Base-by-base conservation (phyloP, 2,888 invertebrate genomes). In the Altica lythri region DNA sequence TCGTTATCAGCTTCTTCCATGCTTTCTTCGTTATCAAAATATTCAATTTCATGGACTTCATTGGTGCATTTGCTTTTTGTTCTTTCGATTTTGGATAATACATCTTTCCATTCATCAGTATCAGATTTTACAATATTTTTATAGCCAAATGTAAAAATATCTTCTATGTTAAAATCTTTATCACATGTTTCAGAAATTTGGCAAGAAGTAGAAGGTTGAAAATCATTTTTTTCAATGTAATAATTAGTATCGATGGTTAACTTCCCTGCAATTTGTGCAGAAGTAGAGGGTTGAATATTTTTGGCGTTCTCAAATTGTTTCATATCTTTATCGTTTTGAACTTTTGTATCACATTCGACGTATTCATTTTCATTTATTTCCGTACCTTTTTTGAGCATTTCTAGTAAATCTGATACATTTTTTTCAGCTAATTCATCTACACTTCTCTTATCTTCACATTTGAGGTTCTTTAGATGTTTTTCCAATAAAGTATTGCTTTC, bases 111-210 rank as follows among this genome's bases (percentile, higher is more conserved):
- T 50, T 65, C 57, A n/a, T 43, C 47, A 10, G 53, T 55, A 16
- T 45, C 45, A 8, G 61, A 50, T 17, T 64, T 58, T 2, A 67
- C 57, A 38, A 69, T 68, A 30, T 60, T 67, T 48, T 70, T 61
- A 58, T 69, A 74, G 30, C 68, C 72, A 22, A 65, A 38, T 38
- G 60, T 46, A 58, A 74, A 73, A 35, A 75, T 64, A 60, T 71
- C 62, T 53, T 72, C 71, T 5, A 67, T 42, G 37, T 63, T 52
- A 25, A 45, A 30, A 13, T 47, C 34, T 10, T 35, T 42, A 42
- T 32, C 13, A 12, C 2, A 13, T 25, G 35, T 42, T 6, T 30
- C 45, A 9, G 10, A n/a, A 40, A 16, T 14, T 16, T 22, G n/a
- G 4, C 6, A 9, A 6, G 49, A 32, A 9, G 40, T 30, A 12